A percentile compares a stretch with the other conserved stretches of the same genome.
Conservation (phyloP, 2,113 vertebrate genomes). For the Atractosteus spatula region DNA sequence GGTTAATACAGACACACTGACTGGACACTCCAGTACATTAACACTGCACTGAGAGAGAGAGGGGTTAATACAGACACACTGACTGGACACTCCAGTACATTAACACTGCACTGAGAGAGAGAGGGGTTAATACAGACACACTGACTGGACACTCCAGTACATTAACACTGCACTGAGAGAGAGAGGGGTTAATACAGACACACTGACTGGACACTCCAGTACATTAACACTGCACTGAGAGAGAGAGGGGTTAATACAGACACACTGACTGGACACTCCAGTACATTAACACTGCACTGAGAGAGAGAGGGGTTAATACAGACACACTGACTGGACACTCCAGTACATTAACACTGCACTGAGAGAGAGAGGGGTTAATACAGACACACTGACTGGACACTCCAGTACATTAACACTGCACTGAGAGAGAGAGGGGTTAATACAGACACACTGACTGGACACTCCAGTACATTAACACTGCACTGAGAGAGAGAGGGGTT, state of each 20-base stretch:
- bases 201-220: constrained; percentile 25
- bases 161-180: constrained; percentile 28
- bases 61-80: constrained; percentile 13
- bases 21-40: constrained; percentile 28
- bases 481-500: constrained; percentile 12
- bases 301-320: constrained; percentile 10
- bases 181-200: constrained; percentile 6
- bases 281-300: constrained; percentile 27
- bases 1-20: constrained; percentile 15
- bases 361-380: constrained; percentile 7
- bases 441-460: constrained; percentile 23
- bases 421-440: constrained; percentile 14
- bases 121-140: constrained; percentile 11
- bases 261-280: constrained; percentile 24
- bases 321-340: constrained; percentile 25
- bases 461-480: constrained; percentile 30
- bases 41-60: constrained; percentile 23
- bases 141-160: constrained; percentile 24
- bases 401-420: constrained; percentile 25
- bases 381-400: constrained; percentile 27
- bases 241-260: constrained; percentile 14
- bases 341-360: constrained; percentile 27
- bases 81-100: constrained; percentile 27
- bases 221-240: constrained; percentile 25
- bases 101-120: constrained; percentile 27